A percentile compares a stretch with the other conserved stretches of the same genome.
phyloP scores from a whole-genome alignment of 2,888 invertebrate species.

The Elgonia sp. region DNA sequence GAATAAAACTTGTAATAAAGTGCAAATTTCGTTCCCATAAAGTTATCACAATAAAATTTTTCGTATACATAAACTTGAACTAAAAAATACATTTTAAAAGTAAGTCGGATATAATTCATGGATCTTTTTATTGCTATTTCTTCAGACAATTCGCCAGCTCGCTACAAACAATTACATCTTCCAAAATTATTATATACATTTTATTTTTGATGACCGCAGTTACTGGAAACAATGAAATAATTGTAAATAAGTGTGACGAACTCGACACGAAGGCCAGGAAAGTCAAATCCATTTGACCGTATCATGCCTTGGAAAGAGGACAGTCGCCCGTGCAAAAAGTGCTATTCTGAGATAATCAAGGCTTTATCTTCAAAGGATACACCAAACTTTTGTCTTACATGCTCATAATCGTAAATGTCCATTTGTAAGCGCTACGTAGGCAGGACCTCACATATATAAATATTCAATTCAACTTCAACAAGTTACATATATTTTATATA shows the following conservation, averaged over 20 bases:
- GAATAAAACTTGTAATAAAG: too few relatives aligned
- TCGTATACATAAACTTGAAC: background rate
- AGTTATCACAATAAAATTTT: background rate
- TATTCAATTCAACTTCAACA: too few relatives aligned
- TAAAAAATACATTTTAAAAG: background rate
- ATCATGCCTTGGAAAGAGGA: constrained; percentile 64
- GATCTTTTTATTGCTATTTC: constrained; percentile 36
- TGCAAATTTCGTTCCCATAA: background rate
- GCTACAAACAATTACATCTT: constrained; percentile 40
- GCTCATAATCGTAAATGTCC: constrained; percentile 48
- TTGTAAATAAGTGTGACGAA: constrained; percentile 68
- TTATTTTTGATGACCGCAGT: constrained; percentile 57
- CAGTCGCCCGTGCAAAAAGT: constrained; percentile 50
- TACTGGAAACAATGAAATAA: constrained; percentile 70
- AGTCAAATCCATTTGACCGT: constrained; percentile 68
- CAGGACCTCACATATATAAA: too few relatives aligned
- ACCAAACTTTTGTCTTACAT: constrained; percentile 50
- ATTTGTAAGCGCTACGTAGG: constrained; percentile 19
- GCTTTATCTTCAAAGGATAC: constrained; percentile 52
- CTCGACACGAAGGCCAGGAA: constrained; percentile 55
- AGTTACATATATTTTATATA: too few relatives aligned
- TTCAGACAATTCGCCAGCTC: background rate
- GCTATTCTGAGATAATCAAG: constrained; percentile 61
- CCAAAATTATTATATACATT: constrained; percentile 53
- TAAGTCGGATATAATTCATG: background rate